Evolutionary conservation across 2,888 invertebrate species (phyloP).

Genomic region (Anaspis maculata): DNA sequence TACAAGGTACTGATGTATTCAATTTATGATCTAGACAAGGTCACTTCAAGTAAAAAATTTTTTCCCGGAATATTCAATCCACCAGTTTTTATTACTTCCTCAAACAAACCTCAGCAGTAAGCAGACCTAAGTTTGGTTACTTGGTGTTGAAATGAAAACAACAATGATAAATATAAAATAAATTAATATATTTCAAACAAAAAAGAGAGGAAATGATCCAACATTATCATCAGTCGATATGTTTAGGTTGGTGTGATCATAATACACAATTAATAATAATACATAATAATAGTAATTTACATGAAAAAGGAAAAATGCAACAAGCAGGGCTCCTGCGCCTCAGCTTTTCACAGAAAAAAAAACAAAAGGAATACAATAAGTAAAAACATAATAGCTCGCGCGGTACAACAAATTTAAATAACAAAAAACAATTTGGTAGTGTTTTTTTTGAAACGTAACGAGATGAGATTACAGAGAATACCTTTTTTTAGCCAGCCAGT

Average conservation of each 20-base stretch:
- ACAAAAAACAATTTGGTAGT: no score
- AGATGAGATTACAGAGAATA: no score
- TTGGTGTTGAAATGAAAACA: constrained; percentile 18
- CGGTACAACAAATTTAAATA: no score
- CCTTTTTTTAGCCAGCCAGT: constrained; percentile 14
- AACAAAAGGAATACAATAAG: constrained; percentile 7
- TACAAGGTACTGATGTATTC: constrained; percentile 40
- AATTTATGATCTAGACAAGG: constrained; percentile 39
- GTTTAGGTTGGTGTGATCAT: constrained; percentile 18
- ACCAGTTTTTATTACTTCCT: no score
- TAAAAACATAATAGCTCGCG: background rate
- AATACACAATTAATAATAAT: no score
- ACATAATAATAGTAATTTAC: constrained; percentile 5
- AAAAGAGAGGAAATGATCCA: constrained; percentile 32
- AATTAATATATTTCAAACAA: constrained; percentile 38
- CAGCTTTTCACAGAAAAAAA: constrained; percentile 10
- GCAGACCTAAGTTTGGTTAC: constrained; percentile 31
- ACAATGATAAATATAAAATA: constrained; percentile 34
- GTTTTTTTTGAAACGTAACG: no score
- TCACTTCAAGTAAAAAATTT: constrained; percentile 40
- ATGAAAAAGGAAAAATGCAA: constrained; percentile 5
- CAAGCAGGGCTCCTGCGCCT: no score
- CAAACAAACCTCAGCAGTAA: constrained; percentile 14
- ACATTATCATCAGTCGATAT: constrained; percentile 31
- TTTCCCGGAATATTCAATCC: no score